Base-by-base conservation (phyloP, 1,140 invertebrate species). In the Aphaenogaster floridana region DNA sequence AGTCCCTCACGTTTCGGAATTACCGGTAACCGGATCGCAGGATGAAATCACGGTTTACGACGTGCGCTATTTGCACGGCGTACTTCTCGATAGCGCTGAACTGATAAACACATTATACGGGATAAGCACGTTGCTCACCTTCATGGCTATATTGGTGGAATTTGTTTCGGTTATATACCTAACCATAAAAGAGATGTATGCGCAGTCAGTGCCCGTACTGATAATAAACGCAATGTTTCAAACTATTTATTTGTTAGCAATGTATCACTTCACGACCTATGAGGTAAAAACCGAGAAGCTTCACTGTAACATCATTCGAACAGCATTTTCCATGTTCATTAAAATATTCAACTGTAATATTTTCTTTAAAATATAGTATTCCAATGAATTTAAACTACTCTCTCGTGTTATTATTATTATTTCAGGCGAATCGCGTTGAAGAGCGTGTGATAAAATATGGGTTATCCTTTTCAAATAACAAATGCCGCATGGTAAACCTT, bases 391-490 rank as follows among this genome's bases (percentile, higher is more conserved):
- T 52, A 17, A 50, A 71, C 21, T 50, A 3, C 9, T 42, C 3
- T 59, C 3, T 59, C 13, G 17, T 50, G 13, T 59, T 76, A 76
- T 77, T 61, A 77, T 39, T 79, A 81, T 57, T 57, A 57, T 63
- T 81, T 4, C 21, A 81, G 79, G 79, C 64, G 8, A 81, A 81
- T 81, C 79, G 79, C 9, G 52, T 81, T 45, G 64, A 81, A 59
- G 6, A 71, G 5, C 36, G 36, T 17, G 50, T 81, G 8, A 15
- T 57, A 57, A 42, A 71, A 59, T 71, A 81, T 36, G 79, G 64
- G 3, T 13, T 81, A n/a, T 34, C 15, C 2, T 71, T 71, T 7
- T 45, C 42, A 17, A 81, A 81, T 2, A 5, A 9, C 3, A 71
- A 81, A 48, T 81, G 21, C 6, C 52, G 79, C 3, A 34, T 81